A percentile compares a stretch with the other conserved stretches of the same genome.
These are phyloP conservation scores for Penaeus indicus DNA, from an alignment of 1,140 invertebrate genomes.

Conservation along the genomic window DNA sequence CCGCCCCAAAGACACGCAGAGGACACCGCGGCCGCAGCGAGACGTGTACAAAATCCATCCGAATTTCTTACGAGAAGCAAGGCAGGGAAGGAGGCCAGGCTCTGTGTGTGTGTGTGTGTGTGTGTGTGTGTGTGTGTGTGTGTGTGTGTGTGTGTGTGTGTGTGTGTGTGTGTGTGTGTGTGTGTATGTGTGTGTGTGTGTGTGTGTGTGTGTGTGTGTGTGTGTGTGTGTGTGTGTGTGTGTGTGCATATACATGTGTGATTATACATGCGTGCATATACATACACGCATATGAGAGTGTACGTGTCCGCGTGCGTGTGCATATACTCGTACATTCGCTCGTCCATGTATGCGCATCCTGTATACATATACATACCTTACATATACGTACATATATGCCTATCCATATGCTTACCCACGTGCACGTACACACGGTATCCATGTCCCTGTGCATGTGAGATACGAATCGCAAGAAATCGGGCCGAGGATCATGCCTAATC, in stretches of 20 bases:
- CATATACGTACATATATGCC: neutral
- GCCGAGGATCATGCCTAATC: neutral
- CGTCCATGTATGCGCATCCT: neutral
- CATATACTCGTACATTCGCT: neutral
- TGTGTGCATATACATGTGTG: neutral
- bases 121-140: too few species aligned
- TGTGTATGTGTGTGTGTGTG: neutral
- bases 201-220: neutral
- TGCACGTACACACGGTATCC: neutral
- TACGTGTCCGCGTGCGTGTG: neutral
- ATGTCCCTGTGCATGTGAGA: neutral
- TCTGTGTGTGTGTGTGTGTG: too few species aligned
- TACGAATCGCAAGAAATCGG: neutral
- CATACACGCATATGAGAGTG: neutral
- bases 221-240: neutral
- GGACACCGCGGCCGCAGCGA: neutral
- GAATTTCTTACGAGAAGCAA: too few species aligned
- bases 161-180: too few species aligned
- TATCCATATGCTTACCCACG: neutral
- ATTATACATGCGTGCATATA: neutral
- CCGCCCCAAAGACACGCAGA: neutral
- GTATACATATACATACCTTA: slow-evolving; percentile 5
- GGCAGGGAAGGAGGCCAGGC: too few species aligned
- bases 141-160: too few species aligned
- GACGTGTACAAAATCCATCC: too few species aligned